Base-by-base conservation (phyloP, 2,888 invertebrate genomes). In the Alentia gelatinosa region DNA sequence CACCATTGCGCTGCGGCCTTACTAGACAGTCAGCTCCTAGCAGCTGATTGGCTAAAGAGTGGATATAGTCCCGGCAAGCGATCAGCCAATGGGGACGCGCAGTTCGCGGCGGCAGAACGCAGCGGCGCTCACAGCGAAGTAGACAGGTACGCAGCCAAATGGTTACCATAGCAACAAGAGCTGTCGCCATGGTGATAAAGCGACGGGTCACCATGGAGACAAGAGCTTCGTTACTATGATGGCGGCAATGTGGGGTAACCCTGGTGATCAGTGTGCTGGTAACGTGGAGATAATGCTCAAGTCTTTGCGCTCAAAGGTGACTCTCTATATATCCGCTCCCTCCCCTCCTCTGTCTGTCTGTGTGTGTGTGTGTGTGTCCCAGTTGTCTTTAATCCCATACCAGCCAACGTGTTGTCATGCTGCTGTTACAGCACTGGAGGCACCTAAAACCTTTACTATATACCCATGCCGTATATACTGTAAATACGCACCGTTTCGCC, bases 51-150 rank as follows among this genome's bases (percentile, higher is more conserved):
- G 89, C 83, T 92, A 39, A 88, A 35, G 42, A 74, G 42, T 50
- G 91, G 90, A 33, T 15, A 33, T 26, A 90, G 92, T 68, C 92
- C 92, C n/a, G 92, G 92, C 26, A 92, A 92, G 56, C 91, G 86
- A 68, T 68, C 68, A 68, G 68, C 68, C 68, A 68, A 68, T 68
- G 68, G 68, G 90, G 47, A 68, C 89, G 63, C 39, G 39, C 39
- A 89, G 35, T 37, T 63, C 63, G 37, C 68, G 63, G 89, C 63
- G 89, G 68, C 68, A 68, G 68, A 68, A 68, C 68, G 68, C 68
- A 68, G 68, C 68, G 68, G 42, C 37, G 68, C 68, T 42, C 7
- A 83, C 42, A 83, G 83, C 37, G 83, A 83, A n/a, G 42, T 68
- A 68, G 68, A 68, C 68, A 68, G 68, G 68, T 68, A 68, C 30